Conservation (phyloP, 2,888 invertebrate species). For the Cantharis nigra region DNA sequence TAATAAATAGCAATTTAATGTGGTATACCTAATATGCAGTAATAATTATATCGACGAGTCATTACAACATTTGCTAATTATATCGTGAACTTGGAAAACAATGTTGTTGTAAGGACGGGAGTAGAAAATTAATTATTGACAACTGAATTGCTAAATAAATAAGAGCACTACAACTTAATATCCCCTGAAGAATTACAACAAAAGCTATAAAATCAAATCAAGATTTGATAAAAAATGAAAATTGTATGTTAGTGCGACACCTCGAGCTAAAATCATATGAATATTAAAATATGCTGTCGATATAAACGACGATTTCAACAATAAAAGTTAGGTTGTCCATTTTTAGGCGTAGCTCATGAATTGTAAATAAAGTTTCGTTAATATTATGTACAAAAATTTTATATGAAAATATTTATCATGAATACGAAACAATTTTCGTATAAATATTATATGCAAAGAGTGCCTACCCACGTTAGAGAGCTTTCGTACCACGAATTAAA, state of each 20-base stretch:
- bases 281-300: constrained; percentile 16
- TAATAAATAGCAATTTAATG: neutral
- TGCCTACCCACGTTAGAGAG: neutral
- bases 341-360: constrained; percentile 5
- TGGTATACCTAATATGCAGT: neutral
- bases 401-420: neutral
- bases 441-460: neutral
- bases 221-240: constrained; percentile 12
- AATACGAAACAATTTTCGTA: neutral
- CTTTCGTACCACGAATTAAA: neutral
- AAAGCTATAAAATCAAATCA: constrained; percentile 14
- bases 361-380: neutral
- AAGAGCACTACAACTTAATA: neutral
- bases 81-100: neutral
- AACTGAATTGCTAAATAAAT: neutral
- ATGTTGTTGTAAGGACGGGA: neutral
- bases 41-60: neutral
- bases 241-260: constrained; percentile 16
- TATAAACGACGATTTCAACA: constrained; percentile 11
- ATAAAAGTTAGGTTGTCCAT: constrained; percentile 1
- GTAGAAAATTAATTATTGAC: neutral
- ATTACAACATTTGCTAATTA: neutral
- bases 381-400: neutral
- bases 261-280: constrained; percentile 11
- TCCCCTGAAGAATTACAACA: constrained; percentile 6